Percentiles rank a stretch among this genome's conserved stretches.
phyloP scores from a whole-genome alignment of 2,888 invertebrate genomes.

The Watsonalla binaria region DNA sequence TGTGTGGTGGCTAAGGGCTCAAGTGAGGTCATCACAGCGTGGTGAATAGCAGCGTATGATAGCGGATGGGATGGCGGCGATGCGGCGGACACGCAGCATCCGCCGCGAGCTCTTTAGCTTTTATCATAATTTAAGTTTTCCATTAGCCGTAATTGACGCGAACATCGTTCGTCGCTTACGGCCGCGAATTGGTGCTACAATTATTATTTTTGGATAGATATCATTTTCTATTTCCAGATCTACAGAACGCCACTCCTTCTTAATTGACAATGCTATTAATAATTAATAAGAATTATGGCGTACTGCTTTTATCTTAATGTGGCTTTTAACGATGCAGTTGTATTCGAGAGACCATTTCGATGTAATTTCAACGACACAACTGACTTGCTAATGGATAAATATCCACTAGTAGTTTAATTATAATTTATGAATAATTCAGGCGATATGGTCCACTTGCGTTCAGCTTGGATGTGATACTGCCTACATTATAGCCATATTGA shows the following conservation, averaged over 20 bases:
- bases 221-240: constrained; percentile 70
- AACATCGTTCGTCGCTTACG: constrained; percentile 77
- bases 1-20: background rate
- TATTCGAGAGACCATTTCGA: constrained; percentile 63
- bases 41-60: background rate
- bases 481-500: constrained; percentile 13
- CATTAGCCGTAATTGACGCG: constrained; percentile 77
- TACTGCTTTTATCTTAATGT: constrained; percentile 74
- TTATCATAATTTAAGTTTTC: constrained; percentile 79
- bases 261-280: constrained; percentile 75
- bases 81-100: constrained; percentile 52
- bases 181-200: constrained; percentile 59
- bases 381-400: constrained; percentile 68
- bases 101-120: constrained; percentile 64
- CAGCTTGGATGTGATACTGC: constrained; percentile 33
- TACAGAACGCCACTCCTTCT: constrained; percentile 54
- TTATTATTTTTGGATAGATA: constrained; percentile 73
- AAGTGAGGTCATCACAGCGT: background rate
- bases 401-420: constrained; percentile 59
- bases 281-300: constrained; percentile 72
- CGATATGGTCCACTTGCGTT: constrained; percentile 21
- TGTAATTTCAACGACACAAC: constrained; percentile 60
- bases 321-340: constrained; percentile 69
- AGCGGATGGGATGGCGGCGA: constrained; percentile 17
- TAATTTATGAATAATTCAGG: constrained; percentile 61